Evolutionary conservation across 2,113 vertebrate genomes (phyloP).

Genomic region (Syrrhaptes paradoxus): DNA sequence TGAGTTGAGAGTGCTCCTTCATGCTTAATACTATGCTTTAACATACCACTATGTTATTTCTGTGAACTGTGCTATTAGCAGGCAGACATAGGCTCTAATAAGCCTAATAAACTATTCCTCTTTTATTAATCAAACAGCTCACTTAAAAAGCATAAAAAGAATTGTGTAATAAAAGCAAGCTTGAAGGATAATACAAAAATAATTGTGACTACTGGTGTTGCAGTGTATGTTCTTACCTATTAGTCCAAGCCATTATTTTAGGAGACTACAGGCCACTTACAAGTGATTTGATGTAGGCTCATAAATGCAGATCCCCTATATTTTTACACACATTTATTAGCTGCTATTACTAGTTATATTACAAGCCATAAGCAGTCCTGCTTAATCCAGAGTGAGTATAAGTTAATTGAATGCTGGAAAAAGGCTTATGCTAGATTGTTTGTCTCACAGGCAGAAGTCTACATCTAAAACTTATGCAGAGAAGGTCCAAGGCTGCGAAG

Average conservation of each 20-base stretch:
- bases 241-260: not conserved
- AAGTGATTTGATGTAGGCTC: not conserved
- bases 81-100: not conserved
- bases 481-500: not conserved
- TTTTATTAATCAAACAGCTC: not conserved
- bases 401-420: not conserved
- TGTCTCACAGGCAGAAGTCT: not conserved
- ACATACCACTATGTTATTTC: not conserved
- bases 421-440: not conserved
- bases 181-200: not conserved
- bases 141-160: not conserved
- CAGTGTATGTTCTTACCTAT: not conserved
- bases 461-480: not conserved
- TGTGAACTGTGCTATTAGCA: not conserved
- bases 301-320: not conserved
- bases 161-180: not conserved
- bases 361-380: not conserved
- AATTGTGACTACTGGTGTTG: not conserved
- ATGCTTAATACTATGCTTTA: not conserved
- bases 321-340: not conserved
- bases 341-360: not conserved
- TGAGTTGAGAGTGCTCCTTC: not conserved
- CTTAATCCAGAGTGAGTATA: not conserved
- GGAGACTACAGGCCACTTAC: not conserved
- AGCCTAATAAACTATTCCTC: not conserved